Evolutionary conservation across 2,888 invertebrate species (phyloP), one percentile per base, ranked within the genome.

Genomic region (Conistra vaccinii): DNA sequence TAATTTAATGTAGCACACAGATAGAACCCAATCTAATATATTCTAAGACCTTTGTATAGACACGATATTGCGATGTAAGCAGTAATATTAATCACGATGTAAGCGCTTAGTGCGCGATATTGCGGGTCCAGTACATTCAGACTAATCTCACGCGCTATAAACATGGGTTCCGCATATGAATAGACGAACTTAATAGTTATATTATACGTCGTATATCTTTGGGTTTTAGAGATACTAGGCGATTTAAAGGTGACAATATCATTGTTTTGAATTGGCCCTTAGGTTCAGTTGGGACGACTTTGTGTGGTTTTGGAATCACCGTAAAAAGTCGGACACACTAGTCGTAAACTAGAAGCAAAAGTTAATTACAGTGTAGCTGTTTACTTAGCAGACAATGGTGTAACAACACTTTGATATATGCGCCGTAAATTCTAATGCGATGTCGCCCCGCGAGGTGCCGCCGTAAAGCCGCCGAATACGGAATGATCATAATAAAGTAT

Each of bases 401-500:
- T 90, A 91, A 90, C 90, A 88, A 87, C 87, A 89, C 87, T 84
- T 85, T 80, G 95, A 96, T 94, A 95, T 94, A 95, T 92, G 95
- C 91, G 94, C 93, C 90, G 92, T 95, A 95, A 94, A 95, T 95
- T 94, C 92, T 95, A 95, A 95, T 93, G 94, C 90, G 92, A 91
- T 89, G 91, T 89, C 91, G 90, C 91, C 91, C 93, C 93, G 93
- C 94, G 94, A 94, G 94, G 92, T 92, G 89, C 85, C 89, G 88
- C 92, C 87, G 92, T 93, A 93, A 94, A 94, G 91, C 92, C 91
- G 89, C 90, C 91, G 92, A 93, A 93, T 92, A 89, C 92, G 91
- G 91, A 93, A 94, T 93, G 93, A 94, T 95, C 94, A 95, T 95
- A 95, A 95, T 96, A 96, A 96, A 96, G 95, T 95, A 95, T 96